A percentile compares a stretch with the other conserved stretches of the same genome.
Evolutionary conservation across 1,140 invertebrate species (phyloP).

Genomic region (Meloidogyne hapla): DNA sequence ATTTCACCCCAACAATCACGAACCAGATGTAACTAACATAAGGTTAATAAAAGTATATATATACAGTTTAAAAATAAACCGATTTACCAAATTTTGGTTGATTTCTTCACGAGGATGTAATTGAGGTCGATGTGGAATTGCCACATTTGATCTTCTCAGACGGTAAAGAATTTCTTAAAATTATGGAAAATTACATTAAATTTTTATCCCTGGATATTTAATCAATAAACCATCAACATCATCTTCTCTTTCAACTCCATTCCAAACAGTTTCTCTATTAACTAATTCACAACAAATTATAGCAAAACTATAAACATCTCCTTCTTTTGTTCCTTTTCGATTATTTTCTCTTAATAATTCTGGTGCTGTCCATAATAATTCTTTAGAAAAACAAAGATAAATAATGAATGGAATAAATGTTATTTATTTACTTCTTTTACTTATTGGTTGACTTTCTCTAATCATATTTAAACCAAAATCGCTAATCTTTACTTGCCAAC

Average conservation of each 20-base stretch:
- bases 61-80: background rate
- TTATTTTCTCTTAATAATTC: constrained; percentile 76
- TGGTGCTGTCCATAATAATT: constrained; percentile 84
- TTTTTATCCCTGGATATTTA: no score
- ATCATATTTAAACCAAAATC: constrained; percentile 45
- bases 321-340: constrained; percentile 47
- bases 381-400: constrained; percentile 65
- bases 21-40: constrained; percentile 39
- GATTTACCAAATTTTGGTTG: constrained; percentile 37
- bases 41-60: background rate
- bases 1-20: constrained; percentile 72
- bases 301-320: constrained; percentile 60
- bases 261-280: constrained; percentile 68
- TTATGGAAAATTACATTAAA: background rate
- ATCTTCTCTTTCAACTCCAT: constrained; percentile 41
- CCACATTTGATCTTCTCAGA: constrained; percentile 33
- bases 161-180: constrained; percentile 40
- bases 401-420: constrained; percentile 1
- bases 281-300: constrained; percentile 60
- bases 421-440: constrained; percentile 38
- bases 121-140: constrained; percentile 32
- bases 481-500: constrained; percentile 55
- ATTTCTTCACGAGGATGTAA: constrained; percentile 38
- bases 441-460: constrained; percentile 35
- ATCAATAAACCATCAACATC: constrained; percentile 51